Base-by-base conservation (phyloP, 1,140 invertebrate species). In the Drosophila biarmipes region DNA sequence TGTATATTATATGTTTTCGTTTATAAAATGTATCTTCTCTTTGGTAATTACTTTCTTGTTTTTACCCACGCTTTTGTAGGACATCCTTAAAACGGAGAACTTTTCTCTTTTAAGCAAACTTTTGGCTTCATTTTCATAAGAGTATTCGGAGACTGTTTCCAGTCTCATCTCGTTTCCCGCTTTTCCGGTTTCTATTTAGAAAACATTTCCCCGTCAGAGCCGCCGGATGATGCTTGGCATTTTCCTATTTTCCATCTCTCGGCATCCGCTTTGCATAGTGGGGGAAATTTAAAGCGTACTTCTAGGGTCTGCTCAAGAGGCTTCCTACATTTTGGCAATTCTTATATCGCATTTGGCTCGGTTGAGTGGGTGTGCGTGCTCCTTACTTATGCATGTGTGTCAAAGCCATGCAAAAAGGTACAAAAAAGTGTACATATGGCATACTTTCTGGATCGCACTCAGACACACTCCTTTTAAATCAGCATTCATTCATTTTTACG, bases 371-470 rank as follows among this genome's bases (percentile, higher is more conserved):
- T n/a, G 34, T 24, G 52, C 15, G 17, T 57, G 19, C 35, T 35
- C n/a, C 17, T 67, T 54, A 54, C 15, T 37, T 48, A 78, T 80
- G 58, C 80, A 85, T 86, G 80, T 85, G 81, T 85, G 81, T 77
- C 77, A 85, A 80, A 80, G 66, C 66, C 73, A 55, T 27, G 61
- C 38, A 48, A 35, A 42, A 59, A 53, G 49, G 15, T 56, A 10
- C 7, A 31, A 31, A 57, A 43, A 43, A 43, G 21, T 17, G 17
- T 43, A 6, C 6, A 61, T 56, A 64, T 62, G 73, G 53, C 74
- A 71, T 61, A 74, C 61, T 71, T 86, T 56, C 46, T 11, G 40
- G 52, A 37, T 42, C 45, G 15, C 42, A 42, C 62, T 64, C 64
- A 49, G 68, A 27, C 42, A 48, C 42, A 29, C 56, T 54, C 51